phyloP scores from a whole-genome alignment of 2,888 invertebrate genomes.

The Melinaea marsaeus region DNA sequence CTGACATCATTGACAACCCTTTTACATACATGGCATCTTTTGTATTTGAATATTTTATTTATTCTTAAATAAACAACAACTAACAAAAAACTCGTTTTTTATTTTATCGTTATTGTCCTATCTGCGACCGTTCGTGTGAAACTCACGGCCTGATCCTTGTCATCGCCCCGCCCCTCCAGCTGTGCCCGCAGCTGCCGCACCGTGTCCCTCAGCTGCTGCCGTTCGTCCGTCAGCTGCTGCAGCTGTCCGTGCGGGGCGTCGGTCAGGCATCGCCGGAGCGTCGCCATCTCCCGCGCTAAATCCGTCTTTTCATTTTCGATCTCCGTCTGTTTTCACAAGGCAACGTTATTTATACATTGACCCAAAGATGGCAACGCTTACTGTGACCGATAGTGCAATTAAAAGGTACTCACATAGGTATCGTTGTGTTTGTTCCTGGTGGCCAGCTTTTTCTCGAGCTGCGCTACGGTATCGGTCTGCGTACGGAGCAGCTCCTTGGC shows the following conservation, averaged over 20 bases:
- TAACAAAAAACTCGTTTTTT: too few relatives aligned
- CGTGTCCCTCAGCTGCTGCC: constrained; percentile 49
- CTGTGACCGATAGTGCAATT: background rate
- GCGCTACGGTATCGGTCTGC: constrained; percentile 64
- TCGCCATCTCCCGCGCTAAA: constrained; percentile 25
- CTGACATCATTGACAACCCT: too few relatives aligned
- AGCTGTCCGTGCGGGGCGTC: constrained; percentile 48
- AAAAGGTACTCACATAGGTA: constrained; percentile 11
- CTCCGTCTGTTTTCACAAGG: constrained; percentile 19
- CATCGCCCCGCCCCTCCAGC: constrained; percentile 57
- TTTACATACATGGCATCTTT: too few relatives aligned
- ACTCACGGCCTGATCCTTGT: constrained; percentile 66
- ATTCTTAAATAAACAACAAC: too few relatives aligned
- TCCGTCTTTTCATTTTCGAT: constrained; percentile 37
- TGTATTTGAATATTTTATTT: too few relatives aligned
- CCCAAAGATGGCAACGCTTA: background rate
- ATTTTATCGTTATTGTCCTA: background rate
- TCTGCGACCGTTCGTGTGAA: background rate
- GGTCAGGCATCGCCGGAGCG: constrained; percentile 40
- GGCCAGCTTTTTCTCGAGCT: constrained; percentile 66
- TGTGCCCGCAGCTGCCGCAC: constrained; percentile 61
- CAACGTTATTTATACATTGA: background rate
- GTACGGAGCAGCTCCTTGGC: constrained; percentile 51
- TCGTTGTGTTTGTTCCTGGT: constrained; percentile 29
- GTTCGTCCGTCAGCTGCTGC: constrained; percentile 44